These are phyloP conservation scores for Scylla paramamosain DNA, from an alignment of 1,140 invertebrate genomes.

Conservation along the genomic window DNA sequence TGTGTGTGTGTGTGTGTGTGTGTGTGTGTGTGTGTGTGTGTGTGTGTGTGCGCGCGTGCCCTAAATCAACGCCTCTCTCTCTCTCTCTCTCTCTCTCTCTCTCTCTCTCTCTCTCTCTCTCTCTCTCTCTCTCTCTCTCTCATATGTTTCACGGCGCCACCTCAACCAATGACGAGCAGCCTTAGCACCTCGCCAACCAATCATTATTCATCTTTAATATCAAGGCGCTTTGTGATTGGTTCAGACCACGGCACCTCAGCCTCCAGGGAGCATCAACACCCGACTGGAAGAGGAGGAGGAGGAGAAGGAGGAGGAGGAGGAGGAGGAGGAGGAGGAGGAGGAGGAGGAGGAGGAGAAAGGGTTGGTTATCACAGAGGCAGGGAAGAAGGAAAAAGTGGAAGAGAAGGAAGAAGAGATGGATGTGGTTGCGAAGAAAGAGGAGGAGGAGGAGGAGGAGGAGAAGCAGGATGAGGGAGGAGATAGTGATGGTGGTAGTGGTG, in stretches of 20 bases:
- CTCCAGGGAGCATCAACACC: not conserved
- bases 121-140: not conserved
- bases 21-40: too few relatives aligned
- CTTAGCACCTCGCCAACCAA: not conserved
- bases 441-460: not conserved
- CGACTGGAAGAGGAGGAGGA: not conserved
- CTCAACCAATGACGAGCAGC: not conserved
- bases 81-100: conserved; percentile 48
- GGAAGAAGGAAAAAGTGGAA: too few relatives aligned
- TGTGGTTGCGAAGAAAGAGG: too few relatives aligned
- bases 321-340: too few relatives aligned
- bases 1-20: not conserved
- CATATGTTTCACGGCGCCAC: too few relatives aligned
- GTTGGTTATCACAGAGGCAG: not conserved
- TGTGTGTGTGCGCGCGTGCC: too few relatives aligned
- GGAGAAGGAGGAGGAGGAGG: not conserved
- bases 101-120: not conserved
- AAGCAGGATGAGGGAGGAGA: not conserved
- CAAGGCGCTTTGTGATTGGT: too few relatives aligned
- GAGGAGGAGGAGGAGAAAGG: not conserved
- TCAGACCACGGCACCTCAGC: too few relatives aligned
- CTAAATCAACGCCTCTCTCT: too few relatives aligned
- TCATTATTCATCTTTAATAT: too few relatives aligned
- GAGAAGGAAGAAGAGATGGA: not conserved
- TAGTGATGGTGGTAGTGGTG: not conserved